Percentiles rank a stretch among this genome's conserved stretches.
These are phyloP conservation scores for Phyllopteryx taeniolatus DNA, from an alignment of 2,113 vertebrate species.

Conservation along the genomic window DNA sequence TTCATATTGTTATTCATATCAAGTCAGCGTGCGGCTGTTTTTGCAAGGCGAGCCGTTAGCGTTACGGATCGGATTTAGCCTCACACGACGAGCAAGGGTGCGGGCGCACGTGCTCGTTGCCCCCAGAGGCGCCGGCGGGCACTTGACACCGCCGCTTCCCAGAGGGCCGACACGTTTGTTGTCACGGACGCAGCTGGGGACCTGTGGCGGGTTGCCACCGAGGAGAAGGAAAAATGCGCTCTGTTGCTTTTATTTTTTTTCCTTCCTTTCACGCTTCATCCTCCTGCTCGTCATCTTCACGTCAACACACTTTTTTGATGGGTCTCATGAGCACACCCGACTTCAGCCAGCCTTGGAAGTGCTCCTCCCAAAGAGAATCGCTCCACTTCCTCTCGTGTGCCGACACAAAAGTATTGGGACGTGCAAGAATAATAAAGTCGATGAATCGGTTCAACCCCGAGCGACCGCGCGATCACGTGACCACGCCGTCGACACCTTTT, in stretches of 20 bases:
- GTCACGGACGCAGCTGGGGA: constrained; percentile 52
- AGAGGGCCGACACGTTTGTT: constrained; percentile 32
- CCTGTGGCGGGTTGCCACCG: constrained; percentile 37
- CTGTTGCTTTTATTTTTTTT: constrained; percentile 1
- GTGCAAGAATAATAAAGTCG: no score
- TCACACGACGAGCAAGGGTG: no score
- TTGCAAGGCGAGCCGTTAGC: background rate
- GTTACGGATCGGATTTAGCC: background rate
- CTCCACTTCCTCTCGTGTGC: background rate
- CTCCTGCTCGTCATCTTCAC: background rate
- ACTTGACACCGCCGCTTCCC: constrained; percentile 42
- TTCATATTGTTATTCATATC: no score
- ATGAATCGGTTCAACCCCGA: no score
- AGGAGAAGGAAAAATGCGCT: constrained; percentile 18
- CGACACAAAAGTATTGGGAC: no score
- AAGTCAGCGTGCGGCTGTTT: background rate
- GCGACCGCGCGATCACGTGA: no score
- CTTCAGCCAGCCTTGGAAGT: background rate
- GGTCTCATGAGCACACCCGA: background rate
- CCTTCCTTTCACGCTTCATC: background rate
- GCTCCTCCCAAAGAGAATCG: background rate
- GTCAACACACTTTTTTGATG: background rate
- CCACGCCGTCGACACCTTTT: constrained; percentile 32
- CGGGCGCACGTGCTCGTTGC: constrained; percentile 15
- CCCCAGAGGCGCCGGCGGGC: constrained; percentile 27